These are phyloP conservation scores for Oasisia sp. DNA, from an alignment of 2,888 invertebrate species.

Conservation along the genomic window DNA sequence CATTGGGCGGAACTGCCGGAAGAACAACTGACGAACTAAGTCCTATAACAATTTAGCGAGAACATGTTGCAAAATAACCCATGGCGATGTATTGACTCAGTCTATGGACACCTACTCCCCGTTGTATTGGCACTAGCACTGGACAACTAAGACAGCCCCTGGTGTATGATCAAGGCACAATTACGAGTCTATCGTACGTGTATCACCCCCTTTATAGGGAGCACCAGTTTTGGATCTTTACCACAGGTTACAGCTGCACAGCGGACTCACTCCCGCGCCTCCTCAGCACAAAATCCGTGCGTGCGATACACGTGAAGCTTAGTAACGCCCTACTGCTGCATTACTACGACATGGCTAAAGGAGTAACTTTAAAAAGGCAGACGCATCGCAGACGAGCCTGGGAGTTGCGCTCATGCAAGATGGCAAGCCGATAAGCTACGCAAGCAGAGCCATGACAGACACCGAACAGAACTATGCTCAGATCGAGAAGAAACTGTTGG, in stretches of 20 bases:
- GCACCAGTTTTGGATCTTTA: no score
- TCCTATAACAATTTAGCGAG: neutral
- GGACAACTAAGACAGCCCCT: no score
- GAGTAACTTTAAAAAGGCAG: conserved; percentile 18
- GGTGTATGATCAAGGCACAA: neutral
- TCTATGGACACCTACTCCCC: neutral
- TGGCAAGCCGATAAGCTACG: conserved; percentile 19
- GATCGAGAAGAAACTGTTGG: conserved; percentile 25
- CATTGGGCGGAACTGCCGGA: neutral
- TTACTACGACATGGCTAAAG: neutral
- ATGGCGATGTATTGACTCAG: neutral
- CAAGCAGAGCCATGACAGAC: neutral
- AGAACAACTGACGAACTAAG: neutral
- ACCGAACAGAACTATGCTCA: conserved; percentile 21
- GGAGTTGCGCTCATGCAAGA: conserved; percentile 23
- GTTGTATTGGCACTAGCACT: neutral
- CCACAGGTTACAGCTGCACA: no score
- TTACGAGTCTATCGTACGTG: neutral
- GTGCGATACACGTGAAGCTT: no score
- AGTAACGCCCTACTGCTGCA: no score
- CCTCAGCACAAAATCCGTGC: no score
- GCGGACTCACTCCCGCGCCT: no score
- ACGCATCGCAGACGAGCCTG: neutral
- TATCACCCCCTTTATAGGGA: no score
- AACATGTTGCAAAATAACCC: neutral